These are phyloP conservation scores for Sylvilagus bachmani DNA, from an alignment of 2,113 vertebrate species.

Conservation along the genomic window DNA sequence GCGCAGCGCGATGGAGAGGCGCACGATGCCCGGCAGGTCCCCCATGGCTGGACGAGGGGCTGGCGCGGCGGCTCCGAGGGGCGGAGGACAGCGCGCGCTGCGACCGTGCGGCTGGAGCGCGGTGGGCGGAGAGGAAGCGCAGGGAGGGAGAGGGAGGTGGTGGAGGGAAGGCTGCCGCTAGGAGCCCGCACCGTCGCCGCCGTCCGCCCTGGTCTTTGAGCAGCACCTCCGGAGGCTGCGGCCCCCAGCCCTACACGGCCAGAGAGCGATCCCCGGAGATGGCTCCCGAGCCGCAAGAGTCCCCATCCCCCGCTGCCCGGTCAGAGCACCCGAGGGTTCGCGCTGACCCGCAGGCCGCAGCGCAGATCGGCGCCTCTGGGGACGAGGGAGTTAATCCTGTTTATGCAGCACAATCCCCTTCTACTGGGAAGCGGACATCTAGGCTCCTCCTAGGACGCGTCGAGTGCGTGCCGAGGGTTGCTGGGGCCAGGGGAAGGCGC, in stretches of 20 bases:
- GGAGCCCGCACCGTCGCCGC: neutral
- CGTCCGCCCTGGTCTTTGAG: neutral
- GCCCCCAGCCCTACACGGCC: neutral
- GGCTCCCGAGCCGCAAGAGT: neutral
- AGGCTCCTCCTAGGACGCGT: conserved; percentile 74
- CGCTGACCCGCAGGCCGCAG: neutral
- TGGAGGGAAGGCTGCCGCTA: neutral
- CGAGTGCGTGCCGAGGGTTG: neutral
- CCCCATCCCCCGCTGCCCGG: neutral
- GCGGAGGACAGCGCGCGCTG: neutral
- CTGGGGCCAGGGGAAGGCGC: neutral
- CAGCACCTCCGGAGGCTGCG: neutral
- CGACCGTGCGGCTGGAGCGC: neutral
- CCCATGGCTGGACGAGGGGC: conserved; percentile 89
- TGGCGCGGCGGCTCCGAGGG: neutral
- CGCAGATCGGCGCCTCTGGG: conserved; percentile 1
- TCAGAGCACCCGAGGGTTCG: neutral
- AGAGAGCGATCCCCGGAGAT: neutral
- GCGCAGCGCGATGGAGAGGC: conserved; percentile 94
- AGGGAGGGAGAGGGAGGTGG: conserved; percentile 71
- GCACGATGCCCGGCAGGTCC: conserved; percentile 93
- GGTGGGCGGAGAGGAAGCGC: conserved; percentile 72
- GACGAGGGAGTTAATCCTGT: conserved; percentile 78
- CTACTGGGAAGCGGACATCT: conserved; percentile 18
- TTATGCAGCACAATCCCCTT: conserved; percentile 71